Base-by-base conservation (phyloP, 2,888 invertebrate genomes). In the Netelia melanura region DNA sequence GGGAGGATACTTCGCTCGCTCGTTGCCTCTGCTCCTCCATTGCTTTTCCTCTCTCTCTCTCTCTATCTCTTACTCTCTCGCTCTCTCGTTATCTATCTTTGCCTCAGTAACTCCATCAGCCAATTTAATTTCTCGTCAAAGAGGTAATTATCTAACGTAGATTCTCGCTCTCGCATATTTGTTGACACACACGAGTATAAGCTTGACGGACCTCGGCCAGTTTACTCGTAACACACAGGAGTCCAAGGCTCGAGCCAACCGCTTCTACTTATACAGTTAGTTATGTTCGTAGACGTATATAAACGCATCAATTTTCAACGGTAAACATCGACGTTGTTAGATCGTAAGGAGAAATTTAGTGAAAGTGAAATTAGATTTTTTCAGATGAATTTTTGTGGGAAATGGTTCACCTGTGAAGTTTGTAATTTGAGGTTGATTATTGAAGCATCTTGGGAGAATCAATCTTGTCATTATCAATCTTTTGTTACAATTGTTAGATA, bases 41-140 rank as follows among this genome's bases (percentile, higher is more conserved):
- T 30, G 62, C 14, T 52, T 58, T 75, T 58, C 17, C 23, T 54
- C 17, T 48, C 54, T 65, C 38, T 30, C 64, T 64, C 21, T 64
- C 52, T 48, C 17, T 17, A 17, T 17, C 17, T 17, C 17, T 17
- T 17, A 17, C 38, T 30, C n/a, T n/a, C 44, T 30, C 17, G 48
- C n/a, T 52, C 52, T 48, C 76, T 54, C 64, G 48, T 11, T 43
- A 23, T 2, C 64, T 38, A 44, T 64, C 83, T 65, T 43, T 43
- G 17, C 67, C 30, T 68, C 62, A 64, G 68, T 21, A 61, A 79
- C 83, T 85, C 86, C 70, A 81, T 81, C 77, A 70, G 81, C 86
- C 84, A 86, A 86, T 87, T 86, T 84, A 86, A 85, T 86, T 84
- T 84, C 86, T 86, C 84, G 86, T 86, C 86, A 86, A 87, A 87